Evolutionary conservation across 92 coral and sea anemone species (phyloP), one percentile per base, ranked within the genome.

Genomic region (Palythoa grandis): DNA sequence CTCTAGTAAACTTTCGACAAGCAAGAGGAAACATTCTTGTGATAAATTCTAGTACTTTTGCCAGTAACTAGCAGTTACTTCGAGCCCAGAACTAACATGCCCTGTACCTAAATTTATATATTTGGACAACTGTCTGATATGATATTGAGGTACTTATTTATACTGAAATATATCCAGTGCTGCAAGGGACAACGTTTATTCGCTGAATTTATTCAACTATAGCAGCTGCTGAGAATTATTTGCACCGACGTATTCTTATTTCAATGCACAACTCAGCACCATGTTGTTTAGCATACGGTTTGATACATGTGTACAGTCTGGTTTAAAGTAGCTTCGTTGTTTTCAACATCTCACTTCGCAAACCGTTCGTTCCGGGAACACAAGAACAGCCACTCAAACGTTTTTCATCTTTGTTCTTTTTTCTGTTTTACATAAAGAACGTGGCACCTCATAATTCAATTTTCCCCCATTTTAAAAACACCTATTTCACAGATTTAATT

Each of bases 331-430:
- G 47, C 15, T 24, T 23, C 24, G 23, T 25, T 69, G 19, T 37
- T 69, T 37, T 37, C 74, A 69, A 15, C 74, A 69, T 29, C 7
- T 69, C 19, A 23, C 74, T 12, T 9, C 17, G 19, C 74, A 29
- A 69, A 29, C 47, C 74, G 74, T 37, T 69, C 16, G 8, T 69
- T 69, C 37, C 2, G n/a, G 2, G 17, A 0, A 24, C 73, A 24
- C 11, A 24, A 25, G 24, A 69, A 11, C 74, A 25, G 74, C 74
- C 74, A 69, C 74, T 69, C 74, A 69, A 69, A 69, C 74, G 37
- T 22, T 69, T 69, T 25, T 37, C 24, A 14, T 37, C 24, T 69
- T 69, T 2, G 17, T 25, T 29, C 25, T 63, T 10, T 63, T 23
- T 19, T 56, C 19, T 56, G 19, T 56, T 43, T 43, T 43, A 5